These are phyloP conservation scores for Anniella stebbinsi DNA, from an alignment of 2,797 vertebrate species.

Conservation along the genomic window DNA sequence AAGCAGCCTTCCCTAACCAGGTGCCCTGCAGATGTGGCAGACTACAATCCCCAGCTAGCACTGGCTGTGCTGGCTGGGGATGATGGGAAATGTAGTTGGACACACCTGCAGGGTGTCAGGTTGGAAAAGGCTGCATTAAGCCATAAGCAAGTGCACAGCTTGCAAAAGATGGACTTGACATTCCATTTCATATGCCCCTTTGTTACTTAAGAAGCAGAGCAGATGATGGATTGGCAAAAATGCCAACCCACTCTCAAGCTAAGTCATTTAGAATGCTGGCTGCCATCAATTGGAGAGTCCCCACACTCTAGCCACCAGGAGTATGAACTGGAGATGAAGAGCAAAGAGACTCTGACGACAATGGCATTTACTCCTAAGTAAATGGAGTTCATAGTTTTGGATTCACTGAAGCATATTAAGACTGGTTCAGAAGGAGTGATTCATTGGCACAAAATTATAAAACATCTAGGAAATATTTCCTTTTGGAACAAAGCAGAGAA, in stretches of 20 bases:
- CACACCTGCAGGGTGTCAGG: too few species aligned
- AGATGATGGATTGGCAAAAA: not conserved
- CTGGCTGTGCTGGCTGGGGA: too few species aligned
- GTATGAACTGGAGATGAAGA: not conserved
- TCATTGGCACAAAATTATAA: slow-evolving; percentile 44
- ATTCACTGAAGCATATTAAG: slow-evolving; percentile 24
- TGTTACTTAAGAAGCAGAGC: not conserved
- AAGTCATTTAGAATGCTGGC: not conserved
- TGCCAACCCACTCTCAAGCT: not conserved
- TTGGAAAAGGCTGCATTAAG: not conserved
- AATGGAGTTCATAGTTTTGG: not conserved
- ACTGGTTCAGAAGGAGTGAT: slow-evolving; percentile 33
- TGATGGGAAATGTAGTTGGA: too few species aligned
- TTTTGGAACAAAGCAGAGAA: slow-evolving; percentile 15
- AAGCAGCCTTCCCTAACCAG: not conserved
- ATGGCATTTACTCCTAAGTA: not conserved
- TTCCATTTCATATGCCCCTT: not conserved
- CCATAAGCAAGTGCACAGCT: not conserved
- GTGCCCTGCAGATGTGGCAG: not conserved
- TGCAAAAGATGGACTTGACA: not conserved
- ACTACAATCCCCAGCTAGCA: not conserved
- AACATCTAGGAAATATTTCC: slow-evolving; percentile 40
- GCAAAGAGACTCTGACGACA: not conserved
- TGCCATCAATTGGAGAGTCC: not conserved
- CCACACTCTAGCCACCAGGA: not conserved